phyloP scores from a whole-genome alignment of 2,888 invertebrate genomes.

The Drosophila infuscata region DNA sequence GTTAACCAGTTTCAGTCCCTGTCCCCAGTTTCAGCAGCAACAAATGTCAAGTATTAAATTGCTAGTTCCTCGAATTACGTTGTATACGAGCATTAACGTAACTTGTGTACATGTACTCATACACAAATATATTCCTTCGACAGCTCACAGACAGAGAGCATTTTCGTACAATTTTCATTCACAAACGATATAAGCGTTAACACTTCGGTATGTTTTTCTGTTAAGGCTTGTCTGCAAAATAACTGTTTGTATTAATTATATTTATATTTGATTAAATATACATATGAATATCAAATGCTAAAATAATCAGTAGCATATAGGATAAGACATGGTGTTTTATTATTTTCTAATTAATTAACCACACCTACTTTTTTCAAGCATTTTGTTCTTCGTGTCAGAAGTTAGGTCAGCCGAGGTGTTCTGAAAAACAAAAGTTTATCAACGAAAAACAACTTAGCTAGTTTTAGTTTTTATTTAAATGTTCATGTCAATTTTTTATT shows the following conservation, averaged over 20 bases:
- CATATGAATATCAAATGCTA: neutral
- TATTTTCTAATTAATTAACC: constrained; percentile 52
- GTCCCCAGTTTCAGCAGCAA: constrained; percentile 18
- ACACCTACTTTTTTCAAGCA: constrained; percentile 7
- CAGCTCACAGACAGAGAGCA: neutral
- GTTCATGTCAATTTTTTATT: constrained; percentile 63
- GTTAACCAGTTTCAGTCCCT: constrained; percentile 11
- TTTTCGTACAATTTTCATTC: constrained; percentile 9
- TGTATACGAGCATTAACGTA: constrained; percentile 25
- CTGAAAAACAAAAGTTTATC: constrained; percentile 16
- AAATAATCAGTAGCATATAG: neutral
- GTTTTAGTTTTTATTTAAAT: constrained; percentile 59
- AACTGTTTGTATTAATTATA: neutral
- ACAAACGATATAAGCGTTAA: constrained; percentile 11
- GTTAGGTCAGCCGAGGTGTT: neutral
- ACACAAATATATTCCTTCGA: neutral
- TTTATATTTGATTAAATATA: neutral
- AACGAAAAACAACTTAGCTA: constrained; percentile 33
- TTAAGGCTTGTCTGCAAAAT: neutral
- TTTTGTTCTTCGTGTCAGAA: neutral
- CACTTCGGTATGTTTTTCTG: neutral
- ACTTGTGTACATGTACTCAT: neutral
- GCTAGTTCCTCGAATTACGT: constrained; percentile 29
- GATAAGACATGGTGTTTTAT: constrained; percentile 14
- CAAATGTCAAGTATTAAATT: constrained; percentile 47